phyloP scores from a whole-genome alignment of 2,113 vertebrate species.

The Pungitius pungitius region DNA sequence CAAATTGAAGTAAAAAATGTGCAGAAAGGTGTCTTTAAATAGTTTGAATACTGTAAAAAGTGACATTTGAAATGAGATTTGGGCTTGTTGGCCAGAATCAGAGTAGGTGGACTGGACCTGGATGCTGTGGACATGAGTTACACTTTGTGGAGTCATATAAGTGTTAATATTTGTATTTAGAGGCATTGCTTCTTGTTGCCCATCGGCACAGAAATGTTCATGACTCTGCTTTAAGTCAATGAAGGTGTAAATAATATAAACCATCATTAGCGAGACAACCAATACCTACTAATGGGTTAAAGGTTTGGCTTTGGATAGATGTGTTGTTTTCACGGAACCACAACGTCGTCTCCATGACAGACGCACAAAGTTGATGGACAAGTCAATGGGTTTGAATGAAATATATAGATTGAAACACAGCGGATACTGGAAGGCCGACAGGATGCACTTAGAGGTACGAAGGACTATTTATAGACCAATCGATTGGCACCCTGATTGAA shows the following conservation, averaged over 20 bases:
- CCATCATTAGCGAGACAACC: background rate
- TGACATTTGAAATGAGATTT: constrained; percentile 10
- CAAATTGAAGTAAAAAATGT: background rate
- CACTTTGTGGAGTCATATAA: no score
- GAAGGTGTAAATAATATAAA: background rate
- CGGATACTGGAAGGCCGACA: background rate
- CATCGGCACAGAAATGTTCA: background rate
- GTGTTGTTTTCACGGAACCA: background rate
- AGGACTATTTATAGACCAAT: constrained; percentile 53
- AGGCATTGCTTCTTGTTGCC: background rate
- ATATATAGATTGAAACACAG: constrained; percentile 2
- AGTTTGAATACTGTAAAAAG: background rate
- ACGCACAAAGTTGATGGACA: background rate
- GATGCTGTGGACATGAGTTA: constrained; percentile 23
- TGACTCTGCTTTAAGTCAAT: background rate
- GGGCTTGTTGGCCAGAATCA: constrained; percentile 30
- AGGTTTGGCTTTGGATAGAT: constrained; percentile 12
- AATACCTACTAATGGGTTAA: background rate
- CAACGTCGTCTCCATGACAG: background rate
- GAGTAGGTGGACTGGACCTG: constrained; percentile 23
- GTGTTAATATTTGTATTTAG: constrained; percentile 2
- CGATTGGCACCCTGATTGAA: constrained; percentile 38
- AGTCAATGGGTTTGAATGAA: background rate
- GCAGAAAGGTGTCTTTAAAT: background rate
- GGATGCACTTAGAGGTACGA: background rate